A percentile compares a stretch with the other conserved stretches of the same genome.
Conservation (phyloP, 2,888 invertebrate species). For the Gerris lacustris region DNA sequence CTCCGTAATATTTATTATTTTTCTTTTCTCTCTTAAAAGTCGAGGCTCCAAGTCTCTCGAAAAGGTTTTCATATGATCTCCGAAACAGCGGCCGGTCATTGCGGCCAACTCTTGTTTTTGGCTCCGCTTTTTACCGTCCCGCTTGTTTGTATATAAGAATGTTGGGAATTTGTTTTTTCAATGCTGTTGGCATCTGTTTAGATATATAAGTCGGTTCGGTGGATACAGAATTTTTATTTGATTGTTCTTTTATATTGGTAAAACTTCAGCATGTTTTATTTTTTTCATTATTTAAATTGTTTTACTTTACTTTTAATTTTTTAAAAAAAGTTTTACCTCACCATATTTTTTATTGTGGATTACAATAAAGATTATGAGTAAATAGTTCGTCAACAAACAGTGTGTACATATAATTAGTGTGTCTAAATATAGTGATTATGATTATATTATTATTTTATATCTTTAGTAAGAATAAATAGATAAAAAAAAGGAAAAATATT, state of each 20-base stretch:
- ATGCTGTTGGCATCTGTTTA: neutral
- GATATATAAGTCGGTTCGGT: constrained; percentile 1
- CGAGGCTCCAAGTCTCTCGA: constrained; percentile 26
- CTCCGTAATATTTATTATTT: too few species aligned
- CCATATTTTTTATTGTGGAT: too few species aligned
- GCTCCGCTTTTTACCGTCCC: too few species aligned
- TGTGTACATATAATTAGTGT: constrained; percentile 5
- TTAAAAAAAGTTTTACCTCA: too few species aligned
- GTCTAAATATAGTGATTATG: neutral
- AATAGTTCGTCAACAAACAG: neutral
- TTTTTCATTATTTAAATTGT: too few species aligned
- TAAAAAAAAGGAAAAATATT: neutral
- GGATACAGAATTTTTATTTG: neutral
- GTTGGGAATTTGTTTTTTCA: neutral
- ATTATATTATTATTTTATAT: neutral
- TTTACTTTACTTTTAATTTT: too few species aligned
- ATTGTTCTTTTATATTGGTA: too few species aligned
- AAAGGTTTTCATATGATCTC: constrained; percentile 33
- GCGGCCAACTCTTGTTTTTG: too few species aligned
- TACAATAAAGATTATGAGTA: too few species aligned
- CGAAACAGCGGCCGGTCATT: constrained; percentile 11
- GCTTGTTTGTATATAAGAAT: constrained; percentile 2
- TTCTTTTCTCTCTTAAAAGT: constrained; percentile 22
- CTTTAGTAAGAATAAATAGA: neutral
- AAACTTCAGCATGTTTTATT: too few species aligned